These are phyloP conservation scores for Lacerta bilineata DNA, from an alignment of 2,797 vertebrate genomes.

Conservation along the genomic window DNA sequence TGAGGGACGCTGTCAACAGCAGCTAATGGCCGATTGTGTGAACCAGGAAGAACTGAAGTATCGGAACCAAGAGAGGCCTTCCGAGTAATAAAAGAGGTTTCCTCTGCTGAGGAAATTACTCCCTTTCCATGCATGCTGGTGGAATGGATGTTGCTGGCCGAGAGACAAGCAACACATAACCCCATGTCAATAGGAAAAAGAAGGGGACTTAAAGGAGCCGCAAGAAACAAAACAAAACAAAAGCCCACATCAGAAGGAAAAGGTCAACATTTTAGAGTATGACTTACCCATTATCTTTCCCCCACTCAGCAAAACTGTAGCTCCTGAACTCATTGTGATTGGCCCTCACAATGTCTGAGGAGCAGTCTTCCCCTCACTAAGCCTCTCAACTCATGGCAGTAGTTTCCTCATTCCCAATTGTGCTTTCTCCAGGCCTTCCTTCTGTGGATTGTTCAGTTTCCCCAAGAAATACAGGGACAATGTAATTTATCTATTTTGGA, in stretches of 20 bases:
- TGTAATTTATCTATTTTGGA: not conserved
- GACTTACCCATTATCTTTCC: constrained; percentile 14
- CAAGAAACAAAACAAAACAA: not conserved
- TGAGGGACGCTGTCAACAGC: constrained; percentile 43
- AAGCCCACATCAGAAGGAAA: constrained; percentile 8
- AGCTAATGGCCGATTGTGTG: constrained; percentile 11
- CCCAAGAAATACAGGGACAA: not conserved
- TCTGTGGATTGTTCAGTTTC: not conserved
- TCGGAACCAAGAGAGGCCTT: not conserved
- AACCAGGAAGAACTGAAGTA: constrained; percentile 23
- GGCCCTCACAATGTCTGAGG: not conserved
- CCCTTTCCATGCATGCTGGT: constrained; percentile 2
- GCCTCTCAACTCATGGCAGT: too few relatives aligned
- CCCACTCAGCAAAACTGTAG: constrained; percentile 2
- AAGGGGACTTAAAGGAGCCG: not conserved
- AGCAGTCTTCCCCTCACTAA: not conserved
- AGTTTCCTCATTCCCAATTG: not conserved
- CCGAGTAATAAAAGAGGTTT: not conserved
- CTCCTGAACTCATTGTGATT: not conserved
- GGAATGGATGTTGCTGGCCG: not conserved
- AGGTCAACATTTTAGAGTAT: not conserved
- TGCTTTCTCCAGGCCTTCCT: not conserved
- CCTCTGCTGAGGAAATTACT: constrained; percentile 37
- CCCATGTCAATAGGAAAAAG: constrained; percentile 24
- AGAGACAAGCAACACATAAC: constrained; percentile 11